Evolutionary conservation across 2,113 vertebrate species (phyloP).

Genomic region (Coturnix japonica): DNA sequence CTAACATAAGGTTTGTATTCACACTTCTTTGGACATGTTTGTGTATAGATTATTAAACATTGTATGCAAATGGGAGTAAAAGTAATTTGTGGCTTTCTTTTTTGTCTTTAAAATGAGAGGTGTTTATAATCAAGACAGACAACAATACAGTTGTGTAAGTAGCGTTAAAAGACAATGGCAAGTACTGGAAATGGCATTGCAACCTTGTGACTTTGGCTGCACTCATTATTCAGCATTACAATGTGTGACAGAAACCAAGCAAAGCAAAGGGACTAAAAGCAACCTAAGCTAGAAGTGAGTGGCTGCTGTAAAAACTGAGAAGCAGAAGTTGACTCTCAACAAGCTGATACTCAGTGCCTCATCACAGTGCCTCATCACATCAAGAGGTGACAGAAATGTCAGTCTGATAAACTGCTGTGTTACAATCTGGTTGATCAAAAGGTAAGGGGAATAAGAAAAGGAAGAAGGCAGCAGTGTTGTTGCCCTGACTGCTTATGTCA

Average conservation of each 20-base stretch:
- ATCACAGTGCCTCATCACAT: slow-evolving; percentile 18
- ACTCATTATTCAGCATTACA: not conserved
- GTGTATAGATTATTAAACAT: not conserved
- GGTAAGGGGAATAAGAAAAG: not conserved
- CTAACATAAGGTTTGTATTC: not conserved
- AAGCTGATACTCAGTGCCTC: not conserved
- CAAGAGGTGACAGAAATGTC: not conserved
- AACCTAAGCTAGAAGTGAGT: not conserved
- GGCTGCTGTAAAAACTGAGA: not conserved
- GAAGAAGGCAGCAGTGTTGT: not conserved
- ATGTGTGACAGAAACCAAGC: not conserved
- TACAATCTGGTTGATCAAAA: not conserved
- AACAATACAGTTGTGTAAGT: not conserved
- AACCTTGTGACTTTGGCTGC: not conserved
- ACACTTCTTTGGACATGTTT: not conserved
- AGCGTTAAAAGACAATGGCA: not conserved
- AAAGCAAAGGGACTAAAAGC: not conserved
- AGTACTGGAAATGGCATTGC: not conserved
- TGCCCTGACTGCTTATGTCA: not conserved
- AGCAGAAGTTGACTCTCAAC: not conserved
- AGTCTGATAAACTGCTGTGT: not conserved
- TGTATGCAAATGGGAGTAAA: not conserved
- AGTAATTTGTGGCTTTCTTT: not conserved
- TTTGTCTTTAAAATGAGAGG: not conserved
- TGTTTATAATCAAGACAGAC: not conserved